These are phyloP conservation scores for Pristiophorus japonicus DNA, from an alignment of 2,113 vertebrate genomes.

Conservation along the genomic window DNA sequence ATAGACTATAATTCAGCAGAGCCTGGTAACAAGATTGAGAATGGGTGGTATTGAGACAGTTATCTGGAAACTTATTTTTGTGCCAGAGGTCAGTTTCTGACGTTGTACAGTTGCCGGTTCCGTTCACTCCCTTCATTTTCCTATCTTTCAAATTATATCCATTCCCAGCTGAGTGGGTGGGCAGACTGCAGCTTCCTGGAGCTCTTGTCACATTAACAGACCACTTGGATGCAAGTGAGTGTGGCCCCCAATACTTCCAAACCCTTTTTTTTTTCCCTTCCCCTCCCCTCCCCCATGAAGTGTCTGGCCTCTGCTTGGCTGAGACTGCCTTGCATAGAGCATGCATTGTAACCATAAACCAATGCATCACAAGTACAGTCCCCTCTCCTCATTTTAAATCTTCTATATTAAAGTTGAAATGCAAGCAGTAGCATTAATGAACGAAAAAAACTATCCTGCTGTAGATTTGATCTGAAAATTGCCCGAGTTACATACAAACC, in stretches of 20 bases:
- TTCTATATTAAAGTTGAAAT: background rate
- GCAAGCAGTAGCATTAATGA: background rate
- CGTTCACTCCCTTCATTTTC: background rate
- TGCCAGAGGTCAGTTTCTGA: background rate
- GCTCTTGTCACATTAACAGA: background rate
- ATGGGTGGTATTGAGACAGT: background rate
- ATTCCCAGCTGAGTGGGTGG: background rate
- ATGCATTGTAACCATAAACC: background rate
- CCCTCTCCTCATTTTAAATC: background rate
- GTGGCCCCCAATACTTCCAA: background rate
- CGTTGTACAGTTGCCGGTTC: background rate
- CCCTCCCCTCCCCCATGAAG: background rate
- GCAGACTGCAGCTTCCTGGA: background rate
- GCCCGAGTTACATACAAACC: background rate
- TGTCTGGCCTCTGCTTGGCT: background rate
- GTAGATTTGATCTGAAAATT: background rate
- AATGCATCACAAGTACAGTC: background rate
- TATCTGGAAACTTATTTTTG: background rate
- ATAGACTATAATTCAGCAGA: background rate
- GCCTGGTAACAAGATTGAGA: background rate
- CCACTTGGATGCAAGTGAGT: background rate
- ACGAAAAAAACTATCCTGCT: background rate
- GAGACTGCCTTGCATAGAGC: background rate
- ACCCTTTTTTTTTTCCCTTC: background rate
- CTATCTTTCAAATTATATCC: background rate